Conservation (phyloP, 2,888 invertebrate genomes). For the Chromoteleia sp. region DNA sequence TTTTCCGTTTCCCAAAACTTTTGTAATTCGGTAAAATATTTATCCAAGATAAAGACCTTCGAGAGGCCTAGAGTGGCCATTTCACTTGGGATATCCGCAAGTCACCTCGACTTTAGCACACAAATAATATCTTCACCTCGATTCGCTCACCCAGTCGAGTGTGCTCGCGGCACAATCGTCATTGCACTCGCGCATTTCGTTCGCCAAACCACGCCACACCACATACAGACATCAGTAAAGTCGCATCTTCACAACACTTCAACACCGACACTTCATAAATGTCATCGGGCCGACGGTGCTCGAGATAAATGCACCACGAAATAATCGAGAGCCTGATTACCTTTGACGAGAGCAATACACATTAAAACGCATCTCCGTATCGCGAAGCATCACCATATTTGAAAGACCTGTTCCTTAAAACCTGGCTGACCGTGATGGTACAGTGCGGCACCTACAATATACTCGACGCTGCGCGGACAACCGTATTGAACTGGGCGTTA, state of each 20-base stretch:
- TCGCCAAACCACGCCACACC: conserved; percentile 36
- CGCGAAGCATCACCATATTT: conserved; percentile 40
- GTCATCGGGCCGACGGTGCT: not conserved
- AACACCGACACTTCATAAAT: conserved; percentile 19
- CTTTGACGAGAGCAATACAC: not conserved
- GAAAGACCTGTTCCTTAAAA: conserved; percentile 30
- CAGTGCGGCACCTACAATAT: conserved; percentile 7
- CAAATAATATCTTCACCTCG: conserved; percentile 47
- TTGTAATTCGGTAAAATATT: conserved; percentile 97
- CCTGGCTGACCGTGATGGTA: not conserved
- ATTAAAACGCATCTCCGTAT: not conserved
- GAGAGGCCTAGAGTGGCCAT: conserved; percentile 98
- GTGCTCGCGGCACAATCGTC: conserved; percentile 78
- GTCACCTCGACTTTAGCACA: conserved; percentile 70
- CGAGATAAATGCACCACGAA: not conserved
- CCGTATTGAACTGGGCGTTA: conserved; percentile 83
- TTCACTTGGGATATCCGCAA: conserved; percentile 80
- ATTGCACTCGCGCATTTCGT: conserved; percentile 81
- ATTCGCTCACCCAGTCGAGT: conserved; percentile 50
- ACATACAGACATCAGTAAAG: too few species aligned
- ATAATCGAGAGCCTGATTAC: not conserved
- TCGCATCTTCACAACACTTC: conserved; percentile 36
- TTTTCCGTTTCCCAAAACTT: conserved; percentile 99
- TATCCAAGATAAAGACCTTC: conserved; percentile 98
- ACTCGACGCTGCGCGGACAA: conserved; percentile 73